Percentiles rank a stretch among this genome's conserved stretches.
These are phyloP conservation scores for Neosilurus hyrtlii DNA, from an alignment of 2,797 vertebrate genomes.

Conservation along the genomic window DNA sequence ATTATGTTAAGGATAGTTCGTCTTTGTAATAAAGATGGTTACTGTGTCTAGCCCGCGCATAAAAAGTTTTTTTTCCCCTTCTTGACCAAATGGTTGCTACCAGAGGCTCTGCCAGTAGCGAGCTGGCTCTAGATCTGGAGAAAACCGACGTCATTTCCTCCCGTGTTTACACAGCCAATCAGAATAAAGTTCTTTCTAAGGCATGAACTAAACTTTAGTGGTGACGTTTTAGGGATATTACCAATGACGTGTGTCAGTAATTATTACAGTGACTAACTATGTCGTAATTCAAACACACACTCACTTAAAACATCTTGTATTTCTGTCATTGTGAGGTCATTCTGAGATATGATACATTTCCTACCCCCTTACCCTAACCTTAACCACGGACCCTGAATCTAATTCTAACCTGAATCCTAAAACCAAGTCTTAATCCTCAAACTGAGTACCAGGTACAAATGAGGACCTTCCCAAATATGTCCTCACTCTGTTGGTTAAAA, in stretches of 20 bases:
- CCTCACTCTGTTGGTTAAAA: no score
- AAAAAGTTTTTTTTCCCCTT: neutral
- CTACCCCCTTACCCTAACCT: no score
- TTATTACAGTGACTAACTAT: neutral
- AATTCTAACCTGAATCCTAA: no score
- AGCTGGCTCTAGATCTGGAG: neutral
- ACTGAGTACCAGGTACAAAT: no score
- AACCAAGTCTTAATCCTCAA: no score
- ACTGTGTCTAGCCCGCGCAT: no score
- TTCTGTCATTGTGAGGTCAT: no score
- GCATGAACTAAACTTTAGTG: neutral
- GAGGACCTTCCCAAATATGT: no score
- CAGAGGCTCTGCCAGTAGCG: neutral
- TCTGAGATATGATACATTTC: no score
- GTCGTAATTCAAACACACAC: neutral
- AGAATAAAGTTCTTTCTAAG: slow-evolving; percentile 17
- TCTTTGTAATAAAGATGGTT: neutral
- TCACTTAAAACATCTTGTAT: no score
- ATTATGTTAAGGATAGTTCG: accelerated
- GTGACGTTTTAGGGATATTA: neutral
- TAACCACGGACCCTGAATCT: no score
- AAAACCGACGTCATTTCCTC: slow-evolving; percentile 27
- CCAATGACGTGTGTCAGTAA: neutral
- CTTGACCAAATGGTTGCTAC: neutral
- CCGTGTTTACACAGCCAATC: neutral